A percentile compares a stretch with the other conserved stretches of the same genome.
These are phyloP conservation scores for Xanthia icteritia DNA, from an alignment of 2,888 invertebrate species.

Conservation along the genomic window DNA sequence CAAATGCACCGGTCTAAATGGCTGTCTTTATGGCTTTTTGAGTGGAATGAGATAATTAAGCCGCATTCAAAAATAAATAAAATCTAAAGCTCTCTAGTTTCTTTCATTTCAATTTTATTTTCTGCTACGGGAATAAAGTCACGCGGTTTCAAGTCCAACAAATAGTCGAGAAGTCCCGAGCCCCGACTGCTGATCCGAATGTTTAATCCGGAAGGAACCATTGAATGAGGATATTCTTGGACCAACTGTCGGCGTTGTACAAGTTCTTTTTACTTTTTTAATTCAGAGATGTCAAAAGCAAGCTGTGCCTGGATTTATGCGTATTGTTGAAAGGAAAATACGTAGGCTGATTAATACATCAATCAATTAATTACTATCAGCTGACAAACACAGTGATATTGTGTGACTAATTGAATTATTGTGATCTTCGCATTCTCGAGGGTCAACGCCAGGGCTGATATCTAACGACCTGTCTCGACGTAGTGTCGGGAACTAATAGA, in stretches of 20 bases:
- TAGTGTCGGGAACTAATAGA: slow-evolving; percentile 6
- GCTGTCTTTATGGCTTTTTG: slow-evolving; percentile 57
- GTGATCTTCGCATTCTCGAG: slow-evolving; percentile 37
- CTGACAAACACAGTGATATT: slow-evolving; percentile 38
- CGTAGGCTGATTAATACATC: slow-evolving; percentile 11
- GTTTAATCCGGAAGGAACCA: slow-evolving; percentile 42
- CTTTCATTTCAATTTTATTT: slow-evolving; percentile 33
- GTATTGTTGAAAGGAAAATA: slow-evolving; percentile 19
- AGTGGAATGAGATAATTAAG: slow-evolving; percentile 55
- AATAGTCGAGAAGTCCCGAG: slow-evolving; percentile 23
- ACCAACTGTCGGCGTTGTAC: neutral
- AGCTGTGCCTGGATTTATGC: neutral
- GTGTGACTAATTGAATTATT: slow-evolving; percentile 55
- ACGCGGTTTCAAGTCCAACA: slow-evolving; percentile 8
- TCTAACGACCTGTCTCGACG: slow-evolving; percentile 30
- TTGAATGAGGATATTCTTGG: slow-evolving; percentile 26
- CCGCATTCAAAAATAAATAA: slow-evolving; percentile 17
- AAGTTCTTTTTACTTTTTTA: slow-evolving; percentile 5
- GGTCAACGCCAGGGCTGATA: slow-evolving; percentile 55
- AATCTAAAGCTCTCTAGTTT: slow-evolving; percentile 15
- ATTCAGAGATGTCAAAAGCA: neutral
- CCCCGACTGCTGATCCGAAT: slow-evolving; percentile 12
- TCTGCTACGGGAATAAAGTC: slow-evolving; percentile 25
- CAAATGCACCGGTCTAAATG: slow-evolving; percentile 56
- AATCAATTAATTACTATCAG: slow-evolving; percentile 46